phyloP scores from a whole-genome alignment of 1,140 invertebrate species.

The Venustaconcha ellipsiformis region DNA sequence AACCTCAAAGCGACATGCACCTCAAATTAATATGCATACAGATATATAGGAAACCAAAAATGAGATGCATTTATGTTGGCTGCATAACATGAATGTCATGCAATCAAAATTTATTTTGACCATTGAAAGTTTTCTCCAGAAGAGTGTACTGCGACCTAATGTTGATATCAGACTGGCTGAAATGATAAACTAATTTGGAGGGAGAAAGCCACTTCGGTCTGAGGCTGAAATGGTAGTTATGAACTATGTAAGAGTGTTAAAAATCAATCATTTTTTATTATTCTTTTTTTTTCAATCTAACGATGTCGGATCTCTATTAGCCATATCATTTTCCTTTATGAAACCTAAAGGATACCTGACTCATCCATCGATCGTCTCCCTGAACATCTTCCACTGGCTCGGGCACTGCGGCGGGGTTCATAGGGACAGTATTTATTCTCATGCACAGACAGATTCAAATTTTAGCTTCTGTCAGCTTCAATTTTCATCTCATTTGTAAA shows the following conservation, averaged over 20 bases:
- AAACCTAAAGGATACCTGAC: conserved; percentile 67
- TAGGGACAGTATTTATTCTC: not conserved
- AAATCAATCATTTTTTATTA: too few species aligned
- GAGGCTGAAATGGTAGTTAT: not conserved
- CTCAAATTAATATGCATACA: too few species aligned
- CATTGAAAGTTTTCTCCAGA: not conserved
- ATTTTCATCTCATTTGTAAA: not conserved
- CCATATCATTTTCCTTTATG: not conserved
- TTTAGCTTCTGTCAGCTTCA: too few species aligned
- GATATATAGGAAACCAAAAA: too few species aligned
- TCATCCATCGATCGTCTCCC: conserved; percentile 78
- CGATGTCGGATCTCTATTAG: too few species aligned
- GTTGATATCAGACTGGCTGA: not conserved
- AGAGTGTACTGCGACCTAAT: not conserved
- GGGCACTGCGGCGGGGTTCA: conserved; percentile 72
- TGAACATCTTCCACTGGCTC: conserved; percentile 75
- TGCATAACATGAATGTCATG: too few species aligned
- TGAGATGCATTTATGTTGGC: too few species aligned
- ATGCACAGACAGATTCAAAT: too few species aligned
- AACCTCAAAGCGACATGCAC: too few species aligned
- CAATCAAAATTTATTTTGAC: too few species aligned
- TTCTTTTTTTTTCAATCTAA: too few species aligned
- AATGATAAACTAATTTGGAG: not conserved
- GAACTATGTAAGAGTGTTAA: too few species aligned
- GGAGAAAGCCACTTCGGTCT: not conserved